Evolutionary conservation across 2,113 vertebrate species (phyloP).

Genomic region (Eupsittula cactorum): DNA sequence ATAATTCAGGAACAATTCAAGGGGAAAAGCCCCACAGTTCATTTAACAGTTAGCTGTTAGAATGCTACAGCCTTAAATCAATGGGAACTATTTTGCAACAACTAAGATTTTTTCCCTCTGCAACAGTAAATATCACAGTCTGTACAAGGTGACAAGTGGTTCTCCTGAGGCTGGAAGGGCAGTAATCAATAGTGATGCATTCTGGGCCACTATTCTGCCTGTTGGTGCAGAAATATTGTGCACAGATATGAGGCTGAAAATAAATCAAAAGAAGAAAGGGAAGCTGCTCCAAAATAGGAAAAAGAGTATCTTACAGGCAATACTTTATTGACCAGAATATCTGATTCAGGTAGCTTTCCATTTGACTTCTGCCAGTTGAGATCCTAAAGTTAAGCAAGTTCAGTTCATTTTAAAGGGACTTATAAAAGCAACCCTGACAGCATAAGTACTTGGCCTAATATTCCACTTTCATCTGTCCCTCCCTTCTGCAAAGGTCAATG

Average conservation of each 20-base stretch:
- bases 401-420: background rate
- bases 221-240: slow-evolving; percentile 34
- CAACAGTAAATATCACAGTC: slow-evolving; percentile 63
- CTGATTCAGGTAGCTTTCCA: background rate
- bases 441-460: background rate
- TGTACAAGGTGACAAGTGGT: slow-evolving; percentile 69
- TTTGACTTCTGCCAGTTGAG: background rate
- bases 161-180: slow-evolving; percentile 60
- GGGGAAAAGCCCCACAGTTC: slow-evolving; percentile 61
- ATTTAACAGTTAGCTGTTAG: slow-evolving; percentile 59
- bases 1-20: slow-evolving; percentile 65
- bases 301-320: background rate
- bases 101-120: slow-evolving; percentile 53
- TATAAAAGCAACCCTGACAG: background rate
- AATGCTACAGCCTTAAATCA: slow-evolving; percentile 70
- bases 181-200: slow-evolving; percentile 57
- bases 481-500: background rate
- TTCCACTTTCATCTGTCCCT: background rate
- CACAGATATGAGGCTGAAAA: background rate
- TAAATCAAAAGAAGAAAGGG: slow-evolving; percentile 63
- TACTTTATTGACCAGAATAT: background rate
- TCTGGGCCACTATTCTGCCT: background rate
- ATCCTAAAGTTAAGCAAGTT: background rate
- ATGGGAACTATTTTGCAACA: slow-evolving; percentile 70
- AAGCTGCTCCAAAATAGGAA: slow-evolving; percentile 27